Evolutionary conservation across 2,888 invertebrate genomes (phyloP).

Genomic region (Dryomyza anilis): DNA sequence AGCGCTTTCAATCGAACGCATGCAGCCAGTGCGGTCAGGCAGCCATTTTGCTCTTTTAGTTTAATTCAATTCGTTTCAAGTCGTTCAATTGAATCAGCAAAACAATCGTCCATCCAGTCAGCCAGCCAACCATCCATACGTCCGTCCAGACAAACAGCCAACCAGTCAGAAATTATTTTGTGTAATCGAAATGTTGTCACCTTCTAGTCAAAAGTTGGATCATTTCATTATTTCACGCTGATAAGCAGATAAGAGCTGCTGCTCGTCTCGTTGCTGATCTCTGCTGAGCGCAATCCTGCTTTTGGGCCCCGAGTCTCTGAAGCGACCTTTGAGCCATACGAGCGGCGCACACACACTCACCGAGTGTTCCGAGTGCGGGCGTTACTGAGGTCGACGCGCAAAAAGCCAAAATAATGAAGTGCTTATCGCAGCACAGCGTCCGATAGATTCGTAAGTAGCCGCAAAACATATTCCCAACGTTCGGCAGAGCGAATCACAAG

Average conservation of each 20-base stretch:
- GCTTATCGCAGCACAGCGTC: background rate
- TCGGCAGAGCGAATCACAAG: too few species aligned
- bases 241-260: background rate
- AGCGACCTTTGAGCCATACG: conserved; percentile 18
- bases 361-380: conserved; percentile 14
- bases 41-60: conserved; percentile 6
- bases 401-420: conserved; percentile 17
- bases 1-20: conserved; percentile 1
- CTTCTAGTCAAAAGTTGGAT: conserved; percentile 7
- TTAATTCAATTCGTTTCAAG: too few species aligned
- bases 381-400: conserved; percentile 18
- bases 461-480: too few species aligned
- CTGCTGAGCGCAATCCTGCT: conserved; percentile 2
- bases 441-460: too few species aligned
- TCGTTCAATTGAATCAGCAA: too few species aligned
- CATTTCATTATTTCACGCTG: background rate
- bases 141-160: background rate
- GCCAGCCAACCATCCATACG: background rate
- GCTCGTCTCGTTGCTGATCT: background rate
- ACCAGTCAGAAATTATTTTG: background rate
- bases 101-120: too few species aligned
- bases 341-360: too few species aligned
- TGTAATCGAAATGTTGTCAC: conserved; percentile 3
- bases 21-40: background rate
- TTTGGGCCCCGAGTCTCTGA: background rate